These are phyloP conservation scores for Mechanitis mazaeus DNA, from an alignment of 2,888 invertebrate genomes.

Conservation along the genomic window DNA sequence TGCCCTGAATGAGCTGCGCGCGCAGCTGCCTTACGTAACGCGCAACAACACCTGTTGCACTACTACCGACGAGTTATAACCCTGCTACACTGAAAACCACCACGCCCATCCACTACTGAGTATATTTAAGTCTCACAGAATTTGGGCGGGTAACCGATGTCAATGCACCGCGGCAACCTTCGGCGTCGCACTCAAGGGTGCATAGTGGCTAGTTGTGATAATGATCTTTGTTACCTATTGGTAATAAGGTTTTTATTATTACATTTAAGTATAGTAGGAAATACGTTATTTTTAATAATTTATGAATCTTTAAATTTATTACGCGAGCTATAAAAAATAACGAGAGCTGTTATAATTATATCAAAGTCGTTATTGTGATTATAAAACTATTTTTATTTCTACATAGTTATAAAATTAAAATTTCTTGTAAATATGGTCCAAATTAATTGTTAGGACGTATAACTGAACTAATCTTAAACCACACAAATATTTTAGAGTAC, in stretches of 20 bases:
- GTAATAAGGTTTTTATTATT: conserved; percentile 22
- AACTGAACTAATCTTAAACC: background rate
- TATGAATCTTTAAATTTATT: no score
- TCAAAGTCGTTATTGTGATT: background rate
- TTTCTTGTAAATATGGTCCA: background rate
- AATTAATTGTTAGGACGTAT: background rate
- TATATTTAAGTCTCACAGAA: conserved; percentile 32
- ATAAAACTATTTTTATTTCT: no score
- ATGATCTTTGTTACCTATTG: conserved; percentile 66
- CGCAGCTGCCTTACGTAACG: conserved; percentile 68
- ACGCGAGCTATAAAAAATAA: no score
- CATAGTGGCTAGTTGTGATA: conserved; percentile 61
- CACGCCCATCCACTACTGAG: conserved; percentile 34
- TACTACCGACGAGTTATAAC: conserved; percentile 67
- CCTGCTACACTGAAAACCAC: conserved; percentile 42
- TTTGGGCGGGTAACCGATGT: conserved; percentile 56
- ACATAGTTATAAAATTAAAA: background rate
- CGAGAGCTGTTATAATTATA: background rate
- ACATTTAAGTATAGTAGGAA: no score
- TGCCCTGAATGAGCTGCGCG: conserved; percentile 69
- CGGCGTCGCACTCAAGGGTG: conserved; percentile 73
- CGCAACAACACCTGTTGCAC: conserved; percentile 70
- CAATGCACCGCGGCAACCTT: conserved; percentile 73
- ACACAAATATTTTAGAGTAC: background rate
- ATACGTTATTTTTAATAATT: no score